These are phyloP conservation scores for Scaeva pyrastri DNA, from an alignment of 2,888 invertebrate species.

Conservation along the genomic window DNA sequence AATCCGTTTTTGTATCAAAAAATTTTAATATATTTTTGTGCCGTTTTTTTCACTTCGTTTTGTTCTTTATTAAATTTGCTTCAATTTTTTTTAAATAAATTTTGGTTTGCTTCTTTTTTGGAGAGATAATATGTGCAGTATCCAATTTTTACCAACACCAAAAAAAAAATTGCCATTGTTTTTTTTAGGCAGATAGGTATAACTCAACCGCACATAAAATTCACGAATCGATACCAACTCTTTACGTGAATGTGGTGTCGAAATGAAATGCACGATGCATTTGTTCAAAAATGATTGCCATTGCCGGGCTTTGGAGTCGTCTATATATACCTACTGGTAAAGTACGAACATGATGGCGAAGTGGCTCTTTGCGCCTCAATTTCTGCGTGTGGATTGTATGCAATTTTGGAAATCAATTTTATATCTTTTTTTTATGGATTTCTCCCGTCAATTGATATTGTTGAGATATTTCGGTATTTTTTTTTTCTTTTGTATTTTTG, in stretches of 20 bases:
- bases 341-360: no score
- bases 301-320: slow-evolving; percentile 29
- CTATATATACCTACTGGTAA: not conserved
- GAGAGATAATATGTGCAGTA: not conserved
- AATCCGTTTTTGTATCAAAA: slow-evolving; percentile 32
- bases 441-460: slow-evolving; percentile 57
- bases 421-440: slow-evolving; percentile 26
- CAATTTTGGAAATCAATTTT: slow-evolving; percentile 65
- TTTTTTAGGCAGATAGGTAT: slow-evolving; percentile 1
- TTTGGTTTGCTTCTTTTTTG: slow-evolving; percentile 28
- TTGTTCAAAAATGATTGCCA: slow-evolving; percentile 51
- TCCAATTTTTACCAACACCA: slow-evolving; percentile 62
- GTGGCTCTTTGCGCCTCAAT: not conserved
- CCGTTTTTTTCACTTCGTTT: slow-evolving; percentile 44
- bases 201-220: slow-evolving; percentile 45
- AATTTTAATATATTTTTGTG: slow-evolving; percentile 51
- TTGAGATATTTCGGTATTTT: slow-evolving; percentile 46
- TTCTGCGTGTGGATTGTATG: slow-evolving; percentile 35
- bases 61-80: slow-evolving; percentile 61
- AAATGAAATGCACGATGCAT: slow-evolving; percentile 69
- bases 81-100: slow-evolving; percentile 42
- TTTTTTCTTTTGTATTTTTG: slow-evolving; percentile 10
- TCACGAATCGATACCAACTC: slow-evolving; percentile 63
- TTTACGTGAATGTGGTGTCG: slow-evolving; percentile 64
- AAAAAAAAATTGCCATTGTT: slow-evolving; percentile 42